These are phyloP conservation scores for Mya arenaria DNA, from an alignment of 1,140 invertebrate species.

Conservation along the genomic window DNA sequence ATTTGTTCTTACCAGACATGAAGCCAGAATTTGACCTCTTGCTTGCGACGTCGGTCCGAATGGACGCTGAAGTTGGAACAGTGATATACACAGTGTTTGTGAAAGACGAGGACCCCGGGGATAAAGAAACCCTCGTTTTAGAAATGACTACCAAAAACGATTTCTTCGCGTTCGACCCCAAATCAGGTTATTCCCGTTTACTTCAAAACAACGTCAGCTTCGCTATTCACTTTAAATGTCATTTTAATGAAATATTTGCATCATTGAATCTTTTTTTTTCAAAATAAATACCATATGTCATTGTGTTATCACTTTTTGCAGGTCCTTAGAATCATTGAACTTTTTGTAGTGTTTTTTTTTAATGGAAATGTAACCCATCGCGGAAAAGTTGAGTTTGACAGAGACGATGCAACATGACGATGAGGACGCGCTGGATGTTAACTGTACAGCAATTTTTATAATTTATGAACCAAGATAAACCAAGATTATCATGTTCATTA, in stretches of 20 bases:
- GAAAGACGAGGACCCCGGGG: background rate
- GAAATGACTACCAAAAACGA: conserved; percentile 9
- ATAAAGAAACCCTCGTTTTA: background rate
- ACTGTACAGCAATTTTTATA: too few relatives aligned
- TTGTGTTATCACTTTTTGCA: too few relatives aligned
- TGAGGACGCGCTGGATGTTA: too few relatives aligned
- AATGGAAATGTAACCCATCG: too few relatives aligned
- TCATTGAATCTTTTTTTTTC: background rate
- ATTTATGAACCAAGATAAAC: too few relatives aligned
- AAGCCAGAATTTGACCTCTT: conserved; percentile 19
- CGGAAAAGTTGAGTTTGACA: too few relatives aligned
- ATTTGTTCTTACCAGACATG: too few relatives aligned
- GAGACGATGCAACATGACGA: too few relatives aligned
- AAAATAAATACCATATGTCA: background rate
- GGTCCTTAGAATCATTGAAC: too few relatives aligned
- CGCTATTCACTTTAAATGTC: background rate
- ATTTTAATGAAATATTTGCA: background rate
- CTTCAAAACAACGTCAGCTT: background rate
- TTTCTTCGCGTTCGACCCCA: conserved; percentile 35
- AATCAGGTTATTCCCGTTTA: background rate
- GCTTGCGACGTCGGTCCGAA: conserved; percentile 6
- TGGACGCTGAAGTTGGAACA: conserved; percentile 24
- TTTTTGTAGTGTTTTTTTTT: too few relatives aligned
- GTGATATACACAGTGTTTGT: conserved; percentile 10
- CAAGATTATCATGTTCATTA: too few relatives aligned